Conservation (phyloP, 2,113 vertebrate genomes). For the Cephalopterus ornatus region DNA sequence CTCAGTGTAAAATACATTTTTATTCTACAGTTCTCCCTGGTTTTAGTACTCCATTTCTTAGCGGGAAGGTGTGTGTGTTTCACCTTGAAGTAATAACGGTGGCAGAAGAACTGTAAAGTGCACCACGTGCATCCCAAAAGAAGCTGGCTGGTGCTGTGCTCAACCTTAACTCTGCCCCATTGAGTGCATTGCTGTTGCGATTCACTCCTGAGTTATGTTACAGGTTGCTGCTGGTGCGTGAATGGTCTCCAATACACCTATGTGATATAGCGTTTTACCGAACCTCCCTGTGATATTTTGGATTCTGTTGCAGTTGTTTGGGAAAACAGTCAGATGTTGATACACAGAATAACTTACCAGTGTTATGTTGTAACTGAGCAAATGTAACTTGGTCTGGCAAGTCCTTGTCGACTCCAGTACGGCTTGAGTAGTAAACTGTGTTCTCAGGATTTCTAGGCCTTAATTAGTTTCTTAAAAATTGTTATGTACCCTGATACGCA, state of each 20-base stretch:
- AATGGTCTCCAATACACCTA: neutral
- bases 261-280: neutral
- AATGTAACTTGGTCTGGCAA: neutral
- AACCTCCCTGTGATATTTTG: neutral
- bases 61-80: neutral
- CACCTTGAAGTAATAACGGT: neutral
- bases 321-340: neutral
- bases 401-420: neutral
- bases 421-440: neutral
- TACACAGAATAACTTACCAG: neutral
- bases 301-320: neutral
- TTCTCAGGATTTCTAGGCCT: neutral
- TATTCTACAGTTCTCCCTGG: neutral
- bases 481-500: fast-evolving
- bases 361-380: neutral
- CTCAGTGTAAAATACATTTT: neutral
- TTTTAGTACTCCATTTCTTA: neutral
- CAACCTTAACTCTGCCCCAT: neutral
- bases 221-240: neutral
- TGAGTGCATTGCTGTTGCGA: fast-evolving
- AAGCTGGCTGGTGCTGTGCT: neutral
- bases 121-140: fast-evolving
- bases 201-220: neutral
- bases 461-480: neutral
- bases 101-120: neutral